Evolutionary conservation across 2,888 invertebrate genomes (phyloP).

Genomic region (Yponomeuta malinellus): DNA sequence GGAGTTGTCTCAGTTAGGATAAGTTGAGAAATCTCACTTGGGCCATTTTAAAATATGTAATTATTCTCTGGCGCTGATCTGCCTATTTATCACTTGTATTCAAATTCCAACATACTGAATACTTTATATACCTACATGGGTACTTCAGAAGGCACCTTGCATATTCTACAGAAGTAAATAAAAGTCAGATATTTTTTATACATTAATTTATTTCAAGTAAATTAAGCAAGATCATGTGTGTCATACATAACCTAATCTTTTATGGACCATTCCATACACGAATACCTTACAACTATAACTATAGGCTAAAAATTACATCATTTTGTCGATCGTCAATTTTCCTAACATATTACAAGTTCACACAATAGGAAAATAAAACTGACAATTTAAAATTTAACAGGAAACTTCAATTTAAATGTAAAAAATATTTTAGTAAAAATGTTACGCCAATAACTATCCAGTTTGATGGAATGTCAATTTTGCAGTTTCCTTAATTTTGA

Average conservation of each 20-base stretch:
- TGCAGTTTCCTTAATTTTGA: not conserved
- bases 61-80: too few relatives aligned
- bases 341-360: not conserved
- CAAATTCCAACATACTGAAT: too few relatives aligned
- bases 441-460: not conserved
- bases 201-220: not conserved
- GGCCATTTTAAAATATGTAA: too few relatives aligned
- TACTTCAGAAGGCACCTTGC: not conserved
- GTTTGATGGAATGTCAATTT: slow-evolving; percentile 1
- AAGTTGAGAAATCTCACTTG: too few relatives aligned
- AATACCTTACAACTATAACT: slow-evolving; percentile 8
- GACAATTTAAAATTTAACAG: not conserved
- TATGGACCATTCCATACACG: slow-evolving; percentile 4
- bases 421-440: not conserved
- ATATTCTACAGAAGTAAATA: slow-evolving; percentile 18
- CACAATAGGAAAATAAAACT: slow-evolving; percentile 12
- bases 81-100: too few relatives aligned
- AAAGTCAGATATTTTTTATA: slow-evolving; percentile 20
- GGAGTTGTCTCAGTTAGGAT: too few relatives aligned
- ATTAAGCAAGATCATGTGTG: slow-evolving; percentile 5
- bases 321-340: slow-evolving; percentile 6
- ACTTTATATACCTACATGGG: too few relatives aligned
- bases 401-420: not conserved
- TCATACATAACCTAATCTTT: not conserved
- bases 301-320: slow-evolving; percentile 4